Conservation (phyloP, 1,140 invertebrate genomes). For the Drosophila orena region DNA sequence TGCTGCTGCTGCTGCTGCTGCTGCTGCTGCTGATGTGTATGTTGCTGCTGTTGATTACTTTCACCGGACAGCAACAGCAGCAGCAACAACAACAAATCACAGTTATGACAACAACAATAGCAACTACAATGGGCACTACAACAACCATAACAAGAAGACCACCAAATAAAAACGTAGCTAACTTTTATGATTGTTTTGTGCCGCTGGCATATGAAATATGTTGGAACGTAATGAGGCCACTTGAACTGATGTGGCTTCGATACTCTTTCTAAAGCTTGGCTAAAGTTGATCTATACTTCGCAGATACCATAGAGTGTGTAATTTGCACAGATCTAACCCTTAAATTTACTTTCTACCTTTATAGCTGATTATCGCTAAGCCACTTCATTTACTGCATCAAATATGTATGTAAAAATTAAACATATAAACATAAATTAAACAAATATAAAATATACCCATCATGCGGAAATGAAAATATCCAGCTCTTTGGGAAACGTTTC, state of each 20-base stretch:
- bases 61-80: constrained; percentile 73
- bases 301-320: too few relatives aligned
- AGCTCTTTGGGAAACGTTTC: too few relatives aligned
- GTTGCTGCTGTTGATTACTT: constrained; percentile 73
- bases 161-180: constrained; percentile 52
- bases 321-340: not conserved
- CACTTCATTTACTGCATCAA: too few relatives aligned
- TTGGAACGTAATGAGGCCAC: constrained; percentile 68
- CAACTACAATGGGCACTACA: constrained; percentile 20
- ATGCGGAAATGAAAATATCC: too few relatives aligned
- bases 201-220: constrained; percentile 69
- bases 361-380: too few relatives aligned
- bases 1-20: constrained; percentile 17
- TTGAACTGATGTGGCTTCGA: constrained; percentile 34
- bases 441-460: too few relatives aligned
- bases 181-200: constrained; percentile 50
- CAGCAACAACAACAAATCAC: constrained; percentile 27
- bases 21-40: constrained; percentile 32
- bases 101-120: constrained; percentile 71
- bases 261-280: not conserved
- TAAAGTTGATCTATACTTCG: too few relatives aligned
- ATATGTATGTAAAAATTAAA: too few relatives aligned
- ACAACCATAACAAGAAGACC: constrained; percentile 25
- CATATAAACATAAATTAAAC: too few relatives aligned
- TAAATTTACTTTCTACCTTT: not conserved